Evolutionary conservation across 2,113 vertebrate species (phyloP), one percentile per base, ranked within the genome.

Genomic region (Melanostigma gelatinosum): DNA sequence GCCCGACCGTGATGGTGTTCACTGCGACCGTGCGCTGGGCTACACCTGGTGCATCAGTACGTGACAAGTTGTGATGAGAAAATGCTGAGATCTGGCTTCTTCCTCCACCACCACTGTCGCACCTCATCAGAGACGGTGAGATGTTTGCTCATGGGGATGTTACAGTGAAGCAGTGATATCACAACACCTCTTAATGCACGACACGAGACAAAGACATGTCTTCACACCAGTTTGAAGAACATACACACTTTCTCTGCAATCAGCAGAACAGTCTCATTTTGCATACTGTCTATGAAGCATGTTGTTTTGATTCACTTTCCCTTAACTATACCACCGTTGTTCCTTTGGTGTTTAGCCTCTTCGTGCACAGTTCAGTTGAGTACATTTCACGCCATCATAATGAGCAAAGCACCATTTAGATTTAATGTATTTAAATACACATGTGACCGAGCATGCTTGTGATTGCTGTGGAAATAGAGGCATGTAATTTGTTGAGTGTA

Each of bases 401-500:
- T 60, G 57, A 72, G 24, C 32, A 13, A 50, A 77, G 18, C 55
- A 18, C 42, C 18, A 58, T 72, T 79, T 9, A 63, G 75, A 88
- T 80, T 42, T 76, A 87, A 78, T 18, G 32, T 78, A 48, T 66
- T 38, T 57, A 46, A 60, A 66, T 16, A 8, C 64, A 61, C 36
- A 44, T 7, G 38, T n/a, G 4, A 73, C 72, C 71, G 68, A 82
- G 52, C 62, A 27, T 20, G 54, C 52, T 62, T 24, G 46, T n/a
- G 27, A 44, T 22, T 22, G 44, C 44, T 50, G 50, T 79, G 40
- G 81, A 85, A 63, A 54, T 10, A 27, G 50, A 38, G 24, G n/a
- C 38, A 40, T 11, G 9, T 84, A 60, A 86, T 80, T 88, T 78
- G 65, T 70, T 84, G 32, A 60, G 68, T 72, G 64, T 73, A 72